Percentiles rank a stretch among this genome's conserved stretches.
Conservation (phyloP, 2,888 invertebrate genomes). For the Ernsta delagoae region DNA sequence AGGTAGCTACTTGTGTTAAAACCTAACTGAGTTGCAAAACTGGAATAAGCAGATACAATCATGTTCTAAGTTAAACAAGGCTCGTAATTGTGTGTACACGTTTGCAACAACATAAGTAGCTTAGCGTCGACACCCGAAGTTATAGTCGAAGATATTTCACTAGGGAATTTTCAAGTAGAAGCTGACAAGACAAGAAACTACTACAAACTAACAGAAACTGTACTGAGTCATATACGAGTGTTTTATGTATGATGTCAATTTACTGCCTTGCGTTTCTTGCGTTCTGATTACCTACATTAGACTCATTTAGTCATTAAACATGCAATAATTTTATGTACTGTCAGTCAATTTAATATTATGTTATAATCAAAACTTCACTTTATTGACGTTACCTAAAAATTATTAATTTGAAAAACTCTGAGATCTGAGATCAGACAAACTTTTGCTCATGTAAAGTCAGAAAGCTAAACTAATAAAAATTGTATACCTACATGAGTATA, state of each 20-base stretch:
- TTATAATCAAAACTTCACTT: no score
- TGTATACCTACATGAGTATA: no score
- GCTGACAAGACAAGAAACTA: slow-evolving; percentile 1
- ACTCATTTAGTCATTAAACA: no score
- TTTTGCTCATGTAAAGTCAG: no score
- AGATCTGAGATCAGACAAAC: no score
- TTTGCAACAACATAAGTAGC: slow-evolving; percentile 12
- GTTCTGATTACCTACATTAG: no score
- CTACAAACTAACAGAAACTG: not conserved
- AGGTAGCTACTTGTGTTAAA: not conserved
- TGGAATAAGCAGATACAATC: not conserved
- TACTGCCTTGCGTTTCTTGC: not conserved
- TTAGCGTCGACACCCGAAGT: slow-evolving; percentile 7
- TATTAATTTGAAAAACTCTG: no score
- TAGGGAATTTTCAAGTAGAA: not conserved
- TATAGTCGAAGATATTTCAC: slow-evolving; percentile 20
- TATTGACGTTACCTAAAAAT: no score
- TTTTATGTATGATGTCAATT: not conserved
- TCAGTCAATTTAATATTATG: no score
- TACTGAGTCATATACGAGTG: not conserved
- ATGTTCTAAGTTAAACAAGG: slow-evolving; percentile 12
- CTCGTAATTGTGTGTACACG: slow-evolving; percentile 12
- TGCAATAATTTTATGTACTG: no score
- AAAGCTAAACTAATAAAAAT: no score
- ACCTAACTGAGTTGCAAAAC: not conserved